Base-by-base conservation (phyloP, 2,797 vertebrate genomes). In the Melanotaenia nigrans region DNA sequence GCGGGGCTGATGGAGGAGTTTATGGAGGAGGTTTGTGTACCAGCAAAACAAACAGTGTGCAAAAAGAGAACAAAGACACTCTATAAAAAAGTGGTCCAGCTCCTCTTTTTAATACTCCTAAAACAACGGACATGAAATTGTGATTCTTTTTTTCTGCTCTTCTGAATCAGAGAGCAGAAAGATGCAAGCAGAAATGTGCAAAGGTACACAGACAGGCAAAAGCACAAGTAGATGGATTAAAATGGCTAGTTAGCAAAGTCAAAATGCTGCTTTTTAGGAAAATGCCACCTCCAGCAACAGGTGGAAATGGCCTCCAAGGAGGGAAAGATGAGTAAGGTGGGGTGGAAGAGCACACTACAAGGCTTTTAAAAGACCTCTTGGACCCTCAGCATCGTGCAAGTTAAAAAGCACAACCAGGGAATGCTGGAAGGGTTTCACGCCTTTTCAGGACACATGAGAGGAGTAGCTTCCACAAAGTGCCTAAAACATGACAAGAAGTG, bases 21-120 rank as follows among this genome's bases (percentile, higher is more conserved):
- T 20, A 47, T 20, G 68, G 72, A 56, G 71, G 42, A 79, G 33
- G 60, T 71, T 68, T 64, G 70, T 55, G 73, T 73, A 55, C 47
- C 5, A 22, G 71, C 75, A 75, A 70, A 28, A 71, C 20, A 74
- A 76, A 69, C 14, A 0, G 51, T 66, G 85, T 84, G 81, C 84
- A 88, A 84, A 82, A 72, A 70, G 77, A 77, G 57, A 84, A 85
- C 68, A 77, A 83, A 71, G 71, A 87, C 77, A 71, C 84, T 77
- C 53, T 60, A 42, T 40, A 30, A 54, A 9, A 71, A 60, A n/a
- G 66, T 59, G 61, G 63, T 38, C 60, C 56, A 20, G 61, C 65
- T 68, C 68, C 63, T 56, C 16, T 4, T 33, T 51, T 51, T 53
- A 53, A 61, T 24, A 30, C 24, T 61, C 38, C 14, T 13, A 6